Base-by-base conservation (phyloP, 2,797 vertebrate genomes). In the Propithecus perrieri region DNA sequence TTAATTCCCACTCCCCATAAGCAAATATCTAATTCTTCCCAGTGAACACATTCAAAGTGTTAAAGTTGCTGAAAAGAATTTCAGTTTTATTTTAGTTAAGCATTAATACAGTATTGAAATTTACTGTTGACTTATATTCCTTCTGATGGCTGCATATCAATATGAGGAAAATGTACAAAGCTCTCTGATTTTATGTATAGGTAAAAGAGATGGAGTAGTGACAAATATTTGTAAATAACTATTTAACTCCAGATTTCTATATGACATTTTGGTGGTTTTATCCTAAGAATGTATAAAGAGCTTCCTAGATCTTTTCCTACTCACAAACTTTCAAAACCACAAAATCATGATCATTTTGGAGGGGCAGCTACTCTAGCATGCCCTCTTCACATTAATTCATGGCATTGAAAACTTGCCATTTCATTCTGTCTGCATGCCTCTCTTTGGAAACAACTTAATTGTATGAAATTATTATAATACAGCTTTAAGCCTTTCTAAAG, bases 391-490 rank as follows among this genome's bases (percentile, higher is more conserved):
- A 91, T 59, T 96, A 89, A 91, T 24, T 83, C 74, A 35, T 81
- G 80, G 46, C 86, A 91, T 91, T 96, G 85, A 96, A 85, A 98
- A 86, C 97, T 95, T 94, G 75, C 94, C 86, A 10, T 93, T 91
- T 88, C 41, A 53, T 74, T 90, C 94, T 96, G 97, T 79, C 89
- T 95, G 93, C 89, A 12, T 94, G 2, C 10, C 0, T 97, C 20
- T 53, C 75, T 98, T 97, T 97, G 96, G 89, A 98, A 96, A 93
- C 93, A 96, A 92, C 81, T 94, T 91, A 97, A 97, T 98, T 97
- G 80, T 94, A 43, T 65, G 76, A 81, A 20, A 80, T 91, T 89
- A 35, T 94, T 69, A 84, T 97, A 92, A 95, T 95, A 86, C 84
- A 69, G 78, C 67, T 74, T 96, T 98, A 97, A 87, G 33, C 57